Conservation (phyloP, 2,113 vertebrate species). For the Peromyscus polionotus region DNA sequence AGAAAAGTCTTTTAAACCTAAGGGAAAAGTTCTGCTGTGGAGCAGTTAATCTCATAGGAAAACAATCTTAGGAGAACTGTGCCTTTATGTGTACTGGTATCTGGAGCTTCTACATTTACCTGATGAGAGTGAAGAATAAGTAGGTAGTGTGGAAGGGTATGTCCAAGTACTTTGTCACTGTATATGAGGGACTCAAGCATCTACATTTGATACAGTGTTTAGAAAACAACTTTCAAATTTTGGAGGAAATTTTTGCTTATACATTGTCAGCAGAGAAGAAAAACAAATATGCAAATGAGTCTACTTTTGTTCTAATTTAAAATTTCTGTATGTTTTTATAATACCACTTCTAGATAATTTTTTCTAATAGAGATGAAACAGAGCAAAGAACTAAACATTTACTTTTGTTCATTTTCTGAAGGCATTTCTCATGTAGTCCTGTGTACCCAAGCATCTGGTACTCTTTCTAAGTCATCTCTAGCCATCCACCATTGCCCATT, state of each 20-base stretch:
- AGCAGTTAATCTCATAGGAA: background rate
- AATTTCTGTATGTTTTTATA: slow-evolving; percentile 31
- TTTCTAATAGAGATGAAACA: slow-evolving; percentile 46
- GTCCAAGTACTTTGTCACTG: background rate
- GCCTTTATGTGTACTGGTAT: background rate
- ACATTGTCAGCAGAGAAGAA: background rate
- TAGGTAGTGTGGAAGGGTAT: background rate
- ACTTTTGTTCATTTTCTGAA: slow-evolving; percentile 78
- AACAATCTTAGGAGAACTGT: background rate
- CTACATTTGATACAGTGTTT: background rate
- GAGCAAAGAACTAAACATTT: slow-evolving; percentile 22
- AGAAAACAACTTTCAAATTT: background rate
- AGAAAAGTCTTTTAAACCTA: slow-evolving; percentile 14
- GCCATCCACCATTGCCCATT: slow-evolving; percentile 76
- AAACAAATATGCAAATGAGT: background rate
- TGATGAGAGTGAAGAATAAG: background rate
- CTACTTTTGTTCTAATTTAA: slow-evolving; percentile 51
- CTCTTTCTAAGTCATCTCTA: slow-evolving; percentile 73
- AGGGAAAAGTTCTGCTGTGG: background rate
- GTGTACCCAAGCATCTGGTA: slow-evolving; percentile 65
- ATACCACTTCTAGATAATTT: slow-evolving; percentile 62
- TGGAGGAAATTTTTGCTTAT: background rate
- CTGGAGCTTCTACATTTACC: background rate
- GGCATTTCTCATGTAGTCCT: background rate
- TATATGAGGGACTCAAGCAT: no score